These are phyloP conservation scores for Pachycephala philippinensis DNA, from an alignment of 2,113 vertebrate genomes.

Conservation along the genomic window DNA sequence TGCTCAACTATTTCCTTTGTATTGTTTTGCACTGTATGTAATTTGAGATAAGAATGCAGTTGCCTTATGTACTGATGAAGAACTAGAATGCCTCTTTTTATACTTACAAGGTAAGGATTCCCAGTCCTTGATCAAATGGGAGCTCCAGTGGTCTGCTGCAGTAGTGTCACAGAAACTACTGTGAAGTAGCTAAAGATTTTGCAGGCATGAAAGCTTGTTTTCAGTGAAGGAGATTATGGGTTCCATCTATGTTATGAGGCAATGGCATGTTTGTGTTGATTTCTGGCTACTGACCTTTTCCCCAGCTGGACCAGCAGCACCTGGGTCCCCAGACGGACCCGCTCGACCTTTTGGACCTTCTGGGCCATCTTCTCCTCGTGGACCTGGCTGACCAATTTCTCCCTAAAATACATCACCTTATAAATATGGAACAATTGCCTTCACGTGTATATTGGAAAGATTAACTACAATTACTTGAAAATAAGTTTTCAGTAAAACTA, in stretches of 20 bases:
- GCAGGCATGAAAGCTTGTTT: background rate
- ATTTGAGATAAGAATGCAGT: background rate
- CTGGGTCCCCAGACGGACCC: constrained; percentile 88
- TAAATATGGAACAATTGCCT: background rate
- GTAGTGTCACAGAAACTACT: background rate
- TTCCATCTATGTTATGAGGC: background rate
- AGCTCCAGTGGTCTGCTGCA: background rate
- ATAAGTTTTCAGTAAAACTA: background rate
- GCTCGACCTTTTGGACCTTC: constrained; percentile 94
- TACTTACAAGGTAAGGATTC: background rate
- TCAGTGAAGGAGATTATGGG: background rate
- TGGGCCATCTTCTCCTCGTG: constrained; percentile 93
- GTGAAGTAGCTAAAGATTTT: background rate
- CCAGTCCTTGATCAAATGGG: background rate
- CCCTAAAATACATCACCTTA: constrained; percentile 75
- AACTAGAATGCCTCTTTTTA: background rate
- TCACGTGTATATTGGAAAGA: background rate
- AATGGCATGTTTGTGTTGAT: background rate
- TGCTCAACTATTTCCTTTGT: background rate
- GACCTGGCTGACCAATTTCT: constrained; percentile 84
- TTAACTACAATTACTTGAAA: background rate
- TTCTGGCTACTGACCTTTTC: constrained; percentile 84
- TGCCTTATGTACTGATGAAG: background rate
- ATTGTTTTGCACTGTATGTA: background rate
- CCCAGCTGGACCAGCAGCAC: constrained; percentile 86